Base-by-base conservation (phyloP, 2,888 invertebrate species). In the Morinoia aosen region DNA sequence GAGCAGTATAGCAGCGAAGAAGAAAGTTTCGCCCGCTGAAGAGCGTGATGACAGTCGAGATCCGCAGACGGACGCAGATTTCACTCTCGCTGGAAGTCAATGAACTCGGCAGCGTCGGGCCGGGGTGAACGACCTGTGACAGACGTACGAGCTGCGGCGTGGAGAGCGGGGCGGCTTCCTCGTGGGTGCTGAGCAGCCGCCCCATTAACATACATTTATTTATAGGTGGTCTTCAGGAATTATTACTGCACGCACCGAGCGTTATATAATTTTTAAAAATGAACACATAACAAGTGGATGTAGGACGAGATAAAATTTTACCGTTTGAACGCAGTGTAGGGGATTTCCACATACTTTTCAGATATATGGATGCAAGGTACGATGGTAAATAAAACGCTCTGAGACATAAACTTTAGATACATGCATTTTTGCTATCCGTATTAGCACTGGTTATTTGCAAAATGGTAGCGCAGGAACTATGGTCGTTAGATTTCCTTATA, bases 81-180 rank as follows among this genome's bases (percentile, higher is more conserved):
- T 76, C 76, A 76, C 76, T 76, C 76, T 76, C 76, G 76, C 76
- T 76, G 76, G 76, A 76, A 76, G 76, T 76, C 76, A 33, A 76
- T 76, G 76, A 76, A 76, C 76, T 33, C 76, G 19, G 25, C 76
- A 19, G 76, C 76, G 76, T 33, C 76, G 19, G 25, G 76, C 76
- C 33, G 76, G 25, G 76, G 76, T 76, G 76, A 76, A 76, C 76
- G 76, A 76, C 76, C 76, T 76, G 25, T 76, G 76, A 76, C 76
- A 25, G 76, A 76, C 76, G 33, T 33, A 33, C 76, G 76, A 10
- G 61, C 61, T 61, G 61, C 61, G 19, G 61, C 61, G 14, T 61
- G 76, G 8, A 76, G 76, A 33, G 25, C 25, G 19, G 76, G 76
- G 25, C 16, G 76, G 76, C 76, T 76, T 76, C 76, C 76, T 76